Conservation (phyloP, 1,140 invertebrate species). For the Apocrypta bakeri region DNA sequence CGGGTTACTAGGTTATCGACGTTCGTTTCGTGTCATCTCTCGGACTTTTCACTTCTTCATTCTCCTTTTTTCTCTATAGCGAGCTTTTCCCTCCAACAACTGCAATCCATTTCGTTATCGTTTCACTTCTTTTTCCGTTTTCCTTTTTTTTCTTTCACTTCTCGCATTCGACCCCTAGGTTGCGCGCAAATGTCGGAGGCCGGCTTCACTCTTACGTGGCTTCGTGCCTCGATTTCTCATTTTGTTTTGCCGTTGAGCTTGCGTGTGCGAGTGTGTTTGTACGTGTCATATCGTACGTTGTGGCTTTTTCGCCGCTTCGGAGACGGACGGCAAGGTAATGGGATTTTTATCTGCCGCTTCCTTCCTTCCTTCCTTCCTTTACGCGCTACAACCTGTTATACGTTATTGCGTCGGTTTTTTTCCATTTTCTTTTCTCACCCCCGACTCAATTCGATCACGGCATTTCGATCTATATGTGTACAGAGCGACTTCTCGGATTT, state of each 20-base stretch:
- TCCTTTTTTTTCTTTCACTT: background rate
- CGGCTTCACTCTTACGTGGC: background rate
- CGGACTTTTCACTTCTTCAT: background rate
- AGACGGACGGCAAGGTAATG: conserved; percentile 38
- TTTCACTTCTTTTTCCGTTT: background rate
- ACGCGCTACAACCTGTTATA: background rate
- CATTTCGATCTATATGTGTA: no score
- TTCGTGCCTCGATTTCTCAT: conserved; percentile 14
- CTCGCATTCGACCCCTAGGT: background rate
- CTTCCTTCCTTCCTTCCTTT: background rate
- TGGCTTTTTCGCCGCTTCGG: background rate
- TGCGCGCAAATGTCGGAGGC: background rate
- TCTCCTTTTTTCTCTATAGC: background rate
- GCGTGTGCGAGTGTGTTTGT: background rate
- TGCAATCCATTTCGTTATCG: conserved; percentile 42
- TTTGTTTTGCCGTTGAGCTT: conserved; percentile 3
- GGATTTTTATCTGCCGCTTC: conserved; percentile 45
- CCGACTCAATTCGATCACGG: no score
- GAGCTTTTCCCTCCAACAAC: conserved; percentile 16
- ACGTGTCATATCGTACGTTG: background rate
- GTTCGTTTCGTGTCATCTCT: conserved; percentile 49
- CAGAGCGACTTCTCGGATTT: no score
- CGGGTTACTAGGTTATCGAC: conserved; percentile 65
- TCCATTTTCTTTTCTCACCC: background rate
- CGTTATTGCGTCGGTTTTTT: background rate